Base-by-base conservation (phyloP, 2,888 invertebrate genomes). In the Drosophila greeni region DNA sequence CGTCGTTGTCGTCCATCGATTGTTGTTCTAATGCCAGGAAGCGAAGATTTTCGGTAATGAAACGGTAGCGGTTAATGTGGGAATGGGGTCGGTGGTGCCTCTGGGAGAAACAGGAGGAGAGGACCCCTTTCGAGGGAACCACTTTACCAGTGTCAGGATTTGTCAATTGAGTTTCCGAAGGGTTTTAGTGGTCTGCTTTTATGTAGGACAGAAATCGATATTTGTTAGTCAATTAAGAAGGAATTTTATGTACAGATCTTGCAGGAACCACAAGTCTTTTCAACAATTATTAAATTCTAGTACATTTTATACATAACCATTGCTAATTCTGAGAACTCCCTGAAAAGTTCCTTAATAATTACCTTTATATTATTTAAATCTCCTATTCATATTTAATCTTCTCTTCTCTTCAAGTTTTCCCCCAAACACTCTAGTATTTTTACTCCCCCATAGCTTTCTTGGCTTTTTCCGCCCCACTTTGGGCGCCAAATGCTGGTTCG, bases 121-220 rank as follows among this genome's bases (percentile, higher is more conserved):
- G 89, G 2, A 97, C 34, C 97, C 98, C 88, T 91, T 99, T 84
- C 29, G 5, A 91, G 99, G 89, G 98, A 98, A 91, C 91, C 99
- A 33, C 18, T 3, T 31, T 14, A 5, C 20, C 45, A 31, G 31
- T 47, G 45, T 47, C 45, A 37, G 43, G 43, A 59, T 16, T 37
- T 23, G 24, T 26, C 6, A 59, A 64, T 67, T 51, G 3, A 16
- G 0, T 26, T 31, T 47, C 29, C 7, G 5, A 5, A 47, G 45
- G 45, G 45, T 1, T 20, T 47, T 3, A 5, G 29, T 45, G 18
- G 45, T 20, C 14, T 8, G 18, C 2, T 18, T 3, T 20, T 18
- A 29, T 29, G 29, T 12, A 29, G 12, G 4, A 14, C 7, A 47
- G 14, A 47, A 31, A 47, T 47, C 31, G 14, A 31, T 31, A 31